Percentiles rank a stretch among this genome's conserved stretches.
Conservation (phyloP, 2,888 invertebrate genomes). For the Athalia cordata region DNA sequence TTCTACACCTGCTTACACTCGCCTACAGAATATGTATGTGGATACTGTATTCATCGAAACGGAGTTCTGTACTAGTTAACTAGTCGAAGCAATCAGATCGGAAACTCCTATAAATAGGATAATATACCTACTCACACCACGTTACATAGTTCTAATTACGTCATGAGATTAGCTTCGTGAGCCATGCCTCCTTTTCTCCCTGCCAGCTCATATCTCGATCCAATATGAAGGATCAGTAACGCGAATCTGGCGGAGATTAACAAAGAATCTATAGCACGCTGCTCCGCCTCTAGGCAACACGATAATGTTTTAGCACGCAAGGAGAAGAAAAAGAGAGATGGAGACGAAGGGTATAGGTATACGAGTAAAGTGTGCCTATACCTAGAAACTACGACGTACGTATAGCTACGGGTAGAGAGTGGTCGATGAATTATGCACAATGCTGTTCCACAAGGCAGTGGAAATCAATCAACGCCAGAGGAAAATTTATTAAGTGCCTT, state of each 20-base stretch:
- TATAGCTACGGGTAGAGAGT: neutral
- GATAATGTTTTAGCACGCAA: neutral
- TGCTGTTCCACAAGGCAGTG: conserved; percentile 31
- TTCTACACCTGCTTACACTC: neutral
- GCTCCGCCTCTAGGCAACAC: too few relatives aligned
- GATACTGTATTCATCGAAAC: neutral
- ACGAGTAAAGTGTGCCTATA: neutral
- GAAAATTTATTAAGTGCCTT: conserved; percentile 40
- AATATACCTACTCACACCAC: neutral
- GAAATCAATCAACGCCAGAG: conserved; percentile 40
- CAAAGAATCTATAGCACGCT: conserved; percentile 16
- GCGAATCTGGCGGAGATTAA: conserved; percentile 2
- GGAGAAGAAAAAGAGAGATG: neutral
- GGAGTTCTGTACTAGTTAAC: neutral
- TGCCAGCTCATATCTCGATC: conserved; percentile 15
- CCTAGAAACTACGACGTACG: neutral
- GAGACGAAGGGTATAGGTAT: neutral
- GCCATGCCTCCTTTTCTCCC: neutral
- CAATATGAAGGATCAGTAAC: conserved; percentile 6
- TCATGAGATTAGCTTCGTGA: conserved; percentile 5
- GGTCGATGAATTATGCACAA: conserved; percentile 41
- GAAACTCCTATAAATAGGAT: neutral
- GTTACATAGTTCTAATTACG: conserved; percentile 10
- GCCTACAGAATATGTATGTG: neutral
- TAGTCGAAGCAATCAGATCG: neutral